Conservation (phyloP, 2,113 vertebrate genomes). For the Carassius carassius region DNA sequence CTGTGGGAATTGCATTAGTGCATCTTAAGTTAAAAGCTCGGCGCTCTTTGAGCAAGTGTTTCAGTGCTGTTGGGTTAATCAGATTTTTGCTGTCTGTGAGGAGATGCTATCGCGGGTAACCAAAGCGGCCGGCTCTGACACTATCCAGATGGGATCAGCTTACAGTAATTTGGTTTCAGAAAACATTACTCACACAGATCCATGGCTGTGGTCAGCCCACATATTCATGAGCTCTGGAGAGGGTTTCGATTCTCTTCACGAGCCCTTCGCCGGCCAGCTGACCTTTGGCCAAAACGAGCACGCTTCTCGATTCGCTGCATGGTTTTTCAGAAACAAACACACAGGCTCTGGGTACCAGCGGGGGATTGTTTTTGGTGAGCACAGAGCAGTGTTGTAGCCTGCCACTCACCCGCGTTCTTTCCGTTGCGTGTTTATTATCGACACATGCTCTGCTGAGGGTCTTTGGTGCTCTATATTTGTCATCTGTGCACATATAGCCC, state of each 20-base stretch:
- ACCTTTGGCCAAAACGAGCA: slow-evolving; percentile 19
- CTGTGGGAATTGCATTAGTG: slow-evolving; percentile 95
- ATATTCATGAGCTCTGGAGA: slow-evolving; percentile 47
- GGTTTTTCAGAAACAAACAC: not conserved
- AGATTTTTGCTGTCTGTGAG: slow-evolving; percentile 89
- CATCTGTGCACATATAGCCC: not conserved
- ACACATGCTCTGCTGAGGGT: not conserved
- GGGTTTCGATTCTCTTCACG: slow-evolving; percentile 1
- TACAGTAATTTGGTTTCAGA: slow-evolving; percentile 97
- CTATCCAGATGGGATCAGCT: slow-evolving; percentile 90
- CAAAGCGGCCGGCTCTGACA: slow-evolving; percentile 82
- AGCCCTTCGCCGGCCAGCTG: slow-evolving; percentile 47
- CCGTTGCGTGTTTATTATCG: not conserved
- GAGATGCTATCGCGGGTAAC: slow-evolving; percentile 90
- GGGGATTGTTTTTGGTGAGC: not conserved
- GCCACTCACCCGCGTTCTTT: not conserved
- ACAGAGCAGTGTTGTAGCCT: not conserved
- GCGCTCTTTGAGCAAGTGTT: slow-evolving; percentile 94
- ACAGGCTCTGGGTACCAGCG: not conserved
- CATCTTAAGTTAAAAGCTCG: slow-evolving; percentile 94
- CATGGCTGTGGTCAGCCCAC: slow-evolving; percentile 64
- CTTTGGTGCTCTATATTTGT: slow-evolving; percentile 7
- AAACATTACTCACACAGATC: slow-evolving; percentile 93
- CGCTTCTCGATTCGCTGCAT: not conserved
- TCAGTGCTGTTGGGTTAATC: slow-evolving; percentile 88